phyloP scores from a whole-genome alignment of 2,888 invertebrate genomes.

The Eremobia ochroleuca region DNA sequence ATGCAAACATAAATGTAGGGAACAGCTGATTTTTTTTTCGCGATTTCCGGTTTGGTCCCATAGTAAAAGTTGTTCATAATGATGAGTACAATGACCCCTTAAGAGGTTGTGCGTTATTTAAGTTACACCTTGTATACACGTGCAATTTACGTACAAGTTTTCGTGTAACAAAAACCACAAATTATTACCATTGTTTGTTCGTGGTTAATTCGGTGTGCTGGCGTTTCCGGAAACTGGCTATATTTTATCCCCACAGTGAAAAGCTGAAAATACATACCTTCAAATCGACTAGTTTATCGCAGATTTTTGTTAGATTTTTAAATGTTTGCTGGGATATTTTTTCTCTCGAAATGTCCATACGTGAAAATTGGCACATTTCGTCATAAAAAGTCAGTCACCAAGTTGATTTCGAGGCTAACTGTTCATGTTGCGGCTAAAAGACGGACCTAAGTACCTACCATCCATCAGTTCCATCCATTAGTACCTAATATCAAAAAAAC shows the following conservation, averaged over 20 bases:
- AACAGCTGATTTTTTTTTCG: no score
- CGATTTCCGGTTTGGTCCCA: no score
- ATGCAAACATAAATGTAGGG: no score
- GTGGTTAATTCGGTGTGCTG: constrained; percentile 1
- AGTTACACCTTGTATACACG: no score
- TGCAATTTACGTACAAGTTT: no score
- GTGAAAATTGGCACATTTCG: neutral
- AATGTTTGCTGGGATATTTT: neutral
- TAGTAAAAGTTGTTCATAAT: no score
- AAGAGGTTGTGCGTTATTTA: no score
- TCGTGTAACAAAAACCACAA: constrained; percentile 25
- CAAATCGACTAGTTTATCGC: neutral
- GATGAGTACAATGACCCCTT: no score
- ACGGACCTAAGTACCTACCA: neutral
- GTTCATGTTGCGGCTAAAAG: no score
- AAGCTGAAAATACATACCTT: neutral
- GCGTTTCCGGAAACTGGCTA: constrained; percentile 3
- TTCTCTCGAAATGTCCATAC: neutral
- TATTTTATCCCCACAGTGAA: neutral
- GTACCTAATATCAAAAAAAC: neutral
- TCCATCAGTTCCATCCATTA: neutral
- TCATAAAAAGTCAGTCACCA: neutral
- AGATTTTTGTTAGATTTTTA: neutral
- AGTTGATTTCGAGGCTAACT: neutral
- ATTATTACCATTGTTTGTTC: constrained; percentile 6